A percentile compares a stretch with the other conserved stretches of the same genome.
Evolutionary conservation across 2,888 invertebrate species (phyloP).

Genomic region (Andrena haemorrhoa): DNA sequence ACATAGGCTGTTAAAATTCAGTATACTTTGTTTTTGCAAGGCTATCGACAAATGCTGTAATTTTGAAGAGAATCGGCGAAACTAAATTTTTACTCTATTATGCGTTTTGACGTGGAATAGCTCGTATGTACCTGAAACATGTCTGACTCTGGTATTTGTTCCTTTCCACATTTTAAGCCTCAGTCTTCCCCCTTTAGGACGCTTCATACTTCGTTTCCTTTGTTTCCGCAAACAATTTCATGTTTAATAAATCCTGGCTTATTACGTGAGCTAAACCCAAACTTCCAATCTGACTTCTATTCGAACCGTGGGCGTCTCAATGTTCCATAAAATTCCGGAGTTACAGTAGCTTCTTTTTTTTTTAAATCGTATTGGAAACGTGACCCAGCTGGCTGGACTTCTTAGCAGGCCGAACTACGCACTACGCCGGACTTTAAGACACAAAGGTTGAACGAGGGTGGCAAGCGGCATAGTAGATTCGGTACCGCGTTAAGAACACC

Average conservation of each 20-base stretch:
- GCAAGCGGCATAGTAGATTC: slow-evolving; percentile 48
- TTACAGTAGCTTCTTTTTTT: background rate
- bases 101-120: no score
- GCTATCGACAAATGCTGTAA: no score
- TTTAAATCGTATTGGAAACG: slow-evolving; percentile 3
- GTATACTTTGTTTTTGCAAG: no score
- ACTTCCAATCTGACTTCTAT: background rate
- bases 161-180: slow-evolving; percentile 26
- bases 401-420: slow-evolving; percentile 8
- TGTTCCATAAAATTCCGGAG: background rate
- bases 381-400: background rate
- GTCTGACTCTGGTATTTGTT: slow-evolving; percentile 46
- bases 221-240: background rate
- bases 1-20: no score
- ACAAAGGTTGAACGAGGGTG: slow-evolving; percentile 44
- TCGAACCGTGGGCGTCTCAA: background rate
- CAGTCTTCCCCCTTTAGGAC: slow-evolving; percentile 8
- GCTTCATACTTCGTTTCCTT: background rate
- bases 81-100: no score
- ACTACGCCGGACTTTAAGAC: slow-evolving; percentile 30
- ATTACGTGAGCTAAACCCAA: background rate
- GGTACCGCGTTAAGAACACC: slow-evolving; percentile 63
- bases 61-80: no score
- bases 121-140: slow-evolving; percentile 23
- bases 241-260: no score